Percentiles rank a stretch among this genome's conserved stretches.
These are phyloP conservation scores for Sternarchorhynchus goeldii DNA, from an alignment of 2,797 vertebrate genomes.

Conservation along the genomic window DNA sequence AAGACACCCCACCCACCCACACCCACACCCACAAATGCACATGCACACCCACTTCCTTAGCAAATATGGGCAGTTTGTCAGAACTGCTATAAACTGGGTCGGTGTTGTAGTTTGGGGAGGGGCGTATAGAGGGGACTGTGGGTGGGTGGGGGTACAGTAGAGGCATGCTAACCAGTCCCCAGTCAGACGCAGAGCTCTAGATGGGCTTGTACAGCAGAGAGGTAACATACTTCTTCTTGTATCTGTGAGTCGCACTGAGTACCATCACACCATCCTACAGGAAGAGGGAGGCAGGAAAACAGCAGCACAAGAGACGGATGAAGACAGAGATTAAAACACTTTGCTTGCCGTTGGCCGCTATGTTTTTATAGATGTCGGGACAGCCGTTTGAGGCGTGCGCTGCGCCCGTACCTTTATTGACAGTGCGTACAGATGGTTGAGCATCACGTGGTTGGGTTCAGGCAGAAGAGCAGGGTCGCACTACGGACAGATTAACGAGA, in stretches of 20 bases:
- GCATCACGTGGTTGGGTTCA: constrained; percentile 97
- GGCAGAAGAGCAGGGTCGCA: constrained; percentile 95
- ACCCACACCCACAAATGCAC: not conserved
- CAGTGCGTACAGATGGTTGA: constrained; percentile 94
- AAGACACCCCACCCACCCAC: too few relatives aligned
- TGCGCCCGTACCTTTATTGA: constrained; percentile 87
- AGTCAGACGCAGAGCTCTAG: constrained; percentile 64
- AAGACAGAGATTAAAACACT: not conserved
- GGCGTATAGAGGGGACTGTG: too few relatives aligned
- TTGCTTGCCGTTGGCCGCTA: not conserved
- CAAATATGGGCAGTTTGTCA: not conserved
- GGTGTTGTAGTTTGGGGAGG: constrained; percentile 67
- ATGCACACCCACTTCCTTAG: not conserved
- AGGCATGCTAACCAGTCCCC: constrained; percentile 53
- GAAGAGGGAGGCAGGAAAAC: constrained; percentile 40
- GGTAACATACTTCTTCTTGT: constrained; percentile 99
- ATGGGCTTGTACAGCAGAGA: constrained; percentile 97
- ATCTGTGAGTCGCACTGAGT: constrained; percentile 94
- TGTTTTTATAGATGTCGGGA: not conserved
- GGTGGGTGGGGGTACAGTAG: constrained; percentile 45
- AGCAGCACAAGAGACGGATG: not conserved
- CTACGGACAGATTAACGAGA: constrained; percentile 65
- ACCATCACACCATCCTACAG: constrained; percentile 94
- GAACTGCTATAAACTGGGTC: constrained; percentile 57
- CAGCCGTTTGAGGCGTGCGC: not conserved